Evolutionary conservation across 2,113 vertebrate species (phyloP).

Genomic region (Callospermophilus lateralis): DNA sequence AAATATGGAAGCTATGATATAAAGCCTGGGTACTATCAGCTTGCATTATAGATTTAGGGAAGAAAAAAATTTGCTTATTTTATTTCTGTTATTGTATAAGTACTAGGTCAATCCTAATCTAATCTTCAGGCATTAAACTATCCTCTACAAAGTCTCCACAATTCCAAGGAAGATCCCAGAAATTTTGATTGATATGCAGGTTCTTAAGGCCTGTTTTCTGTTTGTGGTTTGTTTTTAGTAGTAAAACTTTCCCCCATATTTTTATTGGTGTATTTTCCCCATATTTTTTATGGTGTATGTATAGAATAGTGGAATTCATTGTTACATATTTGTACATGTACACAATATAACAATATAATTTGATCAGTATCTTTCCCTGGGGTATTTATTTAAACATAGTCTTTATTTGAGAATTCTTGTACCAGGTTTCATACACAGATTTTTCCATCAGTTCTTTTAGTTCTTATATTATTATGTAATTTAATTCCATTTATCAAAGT

Average conservation of each 20-base stretch:
- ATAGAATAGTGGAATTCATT: no score
- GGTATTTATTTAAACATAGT: background rate
- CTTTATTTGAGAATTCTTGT: background rate
- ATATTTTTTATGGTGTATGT: no score
- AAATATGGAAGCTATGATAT: background rate
- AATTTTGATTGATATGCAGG: background rate
- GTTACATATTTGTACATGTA: no score
- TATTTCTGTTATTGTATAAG: background rate
- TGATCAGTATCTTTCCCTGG: no score
- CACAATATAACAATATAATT: no score
- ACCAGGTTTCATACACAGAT: background rate
- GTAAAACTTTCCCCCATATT: no score
- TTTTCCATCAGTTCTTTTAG: background rate
- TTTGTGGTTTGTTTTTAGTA: background rate
- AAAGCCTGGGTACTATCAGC: background rate
- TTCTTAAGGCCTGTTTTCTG: background rate
- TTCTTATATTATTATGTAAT: background rate
- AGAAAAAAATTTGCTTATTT: conserved; percentile 43
- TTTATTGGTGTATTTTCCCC: no score
- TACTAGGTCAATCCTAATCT: background rate
- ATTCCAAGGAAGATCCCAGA: background rate
- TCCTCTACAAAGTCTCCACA: background rate
- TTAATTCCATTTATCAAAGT: background rate
- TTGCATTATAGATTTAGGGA: background rate
- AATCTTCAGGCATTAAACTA: background rate